A percentile compares a stretch with the other conserved stretches of the same genome.
These are phyloP conservation scores for Masnerella sp. DNA, from an alignment of 2,888 invertebrate species.

Conservation along the genomic window DNA sequence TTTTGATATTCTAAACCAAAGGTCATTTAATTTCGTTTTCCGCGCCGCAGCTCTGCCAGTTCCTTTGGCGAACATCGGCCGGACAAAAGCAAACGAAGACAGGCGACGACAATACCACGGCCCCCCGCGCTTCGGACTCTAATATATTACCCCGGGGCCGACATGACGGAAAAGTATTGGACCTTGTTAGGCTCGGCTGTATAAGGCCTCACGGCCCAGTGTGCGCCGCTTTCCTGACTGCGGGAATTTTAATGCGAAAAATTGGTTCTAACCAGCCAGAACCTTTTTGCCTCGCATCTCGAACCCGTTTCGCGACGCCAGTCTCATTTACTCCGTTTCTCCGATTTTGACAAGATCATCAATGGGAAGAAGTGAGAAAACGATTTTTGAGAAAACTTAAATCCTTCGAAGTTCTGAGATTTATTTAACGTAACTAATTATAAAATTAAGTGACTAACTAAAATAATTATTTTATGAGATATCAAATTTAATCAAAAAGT, in stretches of 20 bases:
- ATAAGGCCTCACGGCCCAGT: constrained; percentile 71
- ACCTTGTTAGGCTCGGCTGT: constrained; percentile 76
- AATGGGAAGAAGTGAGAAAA: constrained; percentile 4
- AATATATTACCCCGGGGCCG: constrained; percentile 75
- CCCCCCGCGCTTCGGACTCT: constrained; percentile 75
- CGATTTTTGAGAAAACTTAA: no score
- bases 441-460: no score
- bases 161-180: constrained; percentile 75
- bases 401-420: neutral
- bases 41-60: constrained; percentile 28
- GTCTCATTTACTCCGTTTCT: constrained; percentile 20
- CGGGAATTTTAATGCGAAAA: constrained; percentile 76
- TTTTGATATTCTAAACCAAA: no score
- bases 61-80: no score
- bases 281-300: constrained; percentile 9
- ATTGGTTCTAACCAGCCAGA: constrained; percentile 67
- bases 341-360: constrained; percentile 27
- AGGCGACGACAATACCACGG: constrained; percentile 73
- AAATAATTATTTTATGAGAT: no score
- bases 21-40: no score
- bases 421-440: no score
- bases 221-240: constrained; percentile 69
- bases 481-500: no score
- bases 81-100: constrained; percentile 70
- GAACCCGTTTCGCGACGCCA: constrained; percentile 37